A percentile compares a stretch with the other conserved stretches of the same genome.
Conservation (phyloP, 92 coral and sea anemone species). For the Palythoa caribaeorum region DNA sequence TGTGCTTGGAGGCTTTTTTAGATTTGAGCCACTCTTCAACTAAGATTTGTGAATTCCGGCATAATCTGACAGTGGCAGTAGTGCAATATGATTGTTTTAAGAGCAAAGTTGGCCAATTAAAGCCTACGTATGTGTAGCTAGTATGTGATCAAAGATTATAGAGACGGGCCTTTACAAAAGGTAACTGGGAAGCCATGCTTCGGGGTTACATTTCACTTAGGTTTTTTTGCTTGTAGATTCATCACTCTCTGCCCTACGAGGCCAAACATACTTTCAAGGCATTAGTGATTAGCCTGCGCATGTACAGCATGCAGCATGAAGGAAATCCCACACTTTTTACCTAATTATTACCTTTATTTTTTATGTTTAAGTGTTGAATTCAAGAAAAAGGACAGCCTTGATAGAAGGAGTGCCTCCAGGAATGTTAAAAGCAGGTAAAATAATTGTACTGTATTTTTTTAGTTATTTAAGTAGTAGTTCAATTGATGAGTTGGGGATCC, state of each 20-base stretch:
- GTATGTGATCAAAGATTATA: too few species aligned
- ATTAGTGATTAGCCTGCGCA: not conserved
- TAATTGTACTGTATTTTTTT: not conserved
- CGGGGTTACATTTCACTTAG: too few species aligned
- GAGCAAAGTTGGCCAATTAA: too few species aligned
- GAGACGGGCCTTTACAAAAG: too few species aligned
- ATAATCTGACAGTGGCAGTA: too few species aligned
- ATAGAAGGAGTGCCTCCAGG: conserved; percentile 80
- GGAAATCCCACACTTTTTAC: not conserved
- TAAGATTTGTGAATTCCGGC: too few species aligned
- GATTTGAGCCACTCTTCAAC: not conserved
- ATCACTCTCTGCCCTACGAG: not conserved
- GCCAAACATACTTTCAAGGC: not conserved
- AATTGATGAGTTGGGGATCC: not conserved
- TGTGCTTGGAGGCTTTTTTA: not conserved
- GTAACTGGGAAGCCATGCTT: too few species aligned
- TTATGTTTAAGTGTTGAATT: conserved; percentile 46
- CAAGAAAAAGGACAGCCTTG: conserved; percentile 63
- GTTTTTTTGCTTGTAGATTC: not conserved
- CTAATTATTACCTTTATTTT: not conserved
- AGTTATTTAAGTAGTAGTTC: not conserved
- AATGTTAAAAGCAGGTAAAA: conserved; percentile 76
- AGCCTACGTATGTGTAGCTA: too few species aligned
- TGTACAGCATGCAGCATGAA: not conserved
- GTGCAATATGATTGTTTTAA: too few species aligned